Base-by-base conservation (phyloP, 2,888 invertebrate genomes). In the Cephus runcator region DNA sequence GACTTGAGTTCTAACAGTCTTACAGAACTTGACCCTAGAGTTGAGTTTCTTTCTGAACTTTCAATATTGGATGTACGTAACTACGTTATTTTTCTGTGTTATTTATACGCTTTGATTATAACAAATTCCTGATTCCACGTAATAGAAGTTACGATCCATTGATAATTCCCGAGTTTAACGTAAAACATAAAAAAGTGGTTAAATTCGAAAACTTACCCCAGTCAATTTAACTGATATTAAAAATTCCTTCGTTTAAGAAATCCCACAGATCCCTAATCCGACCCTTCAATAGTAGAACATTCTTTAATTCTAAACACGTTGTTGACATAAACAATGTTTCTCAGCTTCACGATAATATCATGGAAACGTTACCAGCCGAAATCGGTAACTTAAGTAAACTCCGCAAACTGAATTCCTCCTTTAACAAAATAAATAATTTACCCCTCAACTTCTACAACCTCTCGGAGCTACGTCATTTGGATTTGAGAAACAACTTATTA, bases 331-430 rank as follows among this genome's bases (percentile, higher is more conserved):
- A 71, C 82, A 85, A 79, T 76, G 78, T 76, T 76, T 89, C 91
- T 73, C 90, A 98, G 97, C 93, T 97, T 75, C 97, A 97, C 92
- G 96, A 97, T 91, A 98, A 98, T 93, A 94, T 94, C 74, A 91
- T 98, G 87, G 93, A 93, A 83, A 92, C 92, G 75, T 90, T 98
- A 81, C 97, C 98, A 11, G 89, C 93, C 68, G 95, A 96, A 92
- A 93, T 98, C 86, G 95, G 96, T 73, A 93, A 93, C 80, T 92
- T 98, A 85, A 94, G 92, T 79, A 94, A 94, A 88, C 92, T 96
- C 81, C 93, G 94, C 81, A 95, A 94, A 87, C 88, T 96, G 69
- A 95, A 95, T 90, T 88, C 96, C 80, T 94, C 95, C 82, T 94
- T 93, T 86, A 96, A 96, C 86, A 95, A 95, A 90, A 90, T 96